Evolutionary conservation across 2,113 vertebrate species (phyloP), one percentile per base, ranked within the genome.

Genomic region (Haliaeetus leucogaster): DNA sequence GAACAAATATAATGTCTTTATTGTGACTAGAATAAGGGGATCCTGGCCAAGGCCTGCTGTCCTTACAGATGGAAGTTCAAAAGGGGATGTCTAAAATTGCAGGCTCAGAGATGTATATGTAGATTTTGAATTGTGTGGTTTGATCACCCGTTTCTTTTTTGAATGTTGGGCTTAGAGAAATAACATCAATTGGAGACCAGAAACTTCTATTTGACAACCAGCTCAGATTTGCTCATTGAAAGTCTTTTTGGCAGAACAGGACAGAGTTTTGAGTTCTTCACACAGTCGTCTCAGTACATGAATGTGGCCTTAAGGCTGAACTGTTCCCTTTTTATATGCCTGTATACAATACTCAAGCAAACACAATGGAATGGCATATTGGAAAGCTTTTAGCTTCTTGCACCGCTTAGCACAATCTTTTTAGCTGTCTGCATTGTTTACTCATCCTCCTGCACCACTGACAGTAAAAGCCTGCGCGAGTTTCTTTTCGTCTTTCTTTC

Each of bases 351-450:
- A 61, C 9, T 66, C 59, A 65, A 80, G 50, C 21, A 47, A 87
- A 86, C 86, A 91, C 63, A 82, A 73, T 62, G 29, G 50, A 66
- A 70, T 52, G 32, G 47, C 53, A 12, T 72, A 18, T 10, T 56
- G 73, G 65, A 82, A 91, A 91, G 86, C 82, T 92, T 93, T 89
- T 79, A 95, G 89, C 30, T 27, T 87, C 96, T 77, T 87, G 58
- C 42, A 86, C 63, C 72, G 63, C 78, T 56, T 40, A 89, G 70
- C 76, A 77, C 70, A 88, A 42, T 72, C 71, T 88, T 89, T 93
- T 89, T 90, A 82, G 58, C 96, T 95, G 71, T 94, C 96, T 95
- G 90, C 55, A 72, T 76, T 59, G 48, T 78, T 78, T 95, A 91
- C 59, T 93, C 48, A 84, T 94, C 45, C 2, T 45, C 71, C 67